A percentile compares a stretch with the other conserved stretches of the same genome.
Evolutionary conservation across 2,888 invertebrate genomes (phyloP).

Genomic region (Rotaria sp.): DNA sequence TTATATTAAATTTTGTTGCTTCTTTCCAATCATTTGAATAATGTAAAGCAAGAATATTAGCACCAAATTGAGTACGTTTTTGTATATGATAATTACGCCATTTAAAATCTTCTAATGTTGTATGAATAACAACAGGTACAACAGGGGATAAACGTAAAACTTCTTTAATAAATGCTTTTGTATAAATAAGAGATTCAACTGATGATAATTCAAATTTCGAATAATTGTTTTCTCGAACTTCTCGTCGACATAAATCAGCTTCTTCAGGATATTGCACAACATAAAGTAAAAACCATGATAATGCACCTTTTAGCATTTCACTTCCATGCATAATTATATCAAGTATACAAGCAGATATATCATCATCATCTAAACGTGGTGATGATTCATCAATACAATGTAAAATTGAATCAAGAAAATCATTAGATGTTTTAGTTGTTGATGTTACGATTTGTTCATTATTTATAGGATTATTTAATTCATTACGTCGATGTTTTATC

Average conservation of each 20-base stretch:
- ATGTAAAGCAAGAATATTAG: conserved; percentile 21
- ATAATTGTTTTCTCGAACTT: not conserved
- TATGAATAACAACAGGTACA: conserved; percentile 25
- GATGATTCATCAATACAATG: not conserved
- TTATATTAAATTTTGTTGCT: not conserved
- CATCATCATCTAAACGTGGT: conserved; percentile 1
- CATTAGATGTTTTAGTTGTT: not conserved
- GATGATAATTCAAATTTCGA: not conserved
- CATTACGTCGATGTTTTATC: not conserved
- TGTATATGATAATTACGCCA: conserved; percentile 26
- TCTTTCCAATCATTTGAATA: not conserved
- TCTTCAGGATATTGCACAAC: conserved; percentile 19
- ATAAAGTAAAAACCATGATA: not conserved
- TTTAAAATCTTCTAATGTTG: conserved; percentile 27
- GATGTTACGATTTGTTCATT: not conserved
- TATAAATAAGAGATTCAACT: not conserved
- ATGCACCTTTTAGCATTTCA: conserved; percentile 26
- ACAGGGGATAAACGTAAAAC: not conserved
- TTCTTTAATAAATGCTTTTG: conserved; percentile 6
- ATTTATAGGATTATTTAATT: not conserved
- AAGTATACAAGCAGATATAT: not conserved
- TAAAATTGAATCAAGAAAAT: conserved; percentile 18
- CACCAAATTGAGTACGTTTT: conserved; percentile 13
- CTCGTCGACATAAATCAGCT: not conserved
- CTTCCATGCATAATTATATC: conserved; percentile 29